These are phyloP conservation scores for Leistus spinibarbis DNA, from an alignment of 2,888 invertebrate genomes.

Conservation along the genomic window DNA sequence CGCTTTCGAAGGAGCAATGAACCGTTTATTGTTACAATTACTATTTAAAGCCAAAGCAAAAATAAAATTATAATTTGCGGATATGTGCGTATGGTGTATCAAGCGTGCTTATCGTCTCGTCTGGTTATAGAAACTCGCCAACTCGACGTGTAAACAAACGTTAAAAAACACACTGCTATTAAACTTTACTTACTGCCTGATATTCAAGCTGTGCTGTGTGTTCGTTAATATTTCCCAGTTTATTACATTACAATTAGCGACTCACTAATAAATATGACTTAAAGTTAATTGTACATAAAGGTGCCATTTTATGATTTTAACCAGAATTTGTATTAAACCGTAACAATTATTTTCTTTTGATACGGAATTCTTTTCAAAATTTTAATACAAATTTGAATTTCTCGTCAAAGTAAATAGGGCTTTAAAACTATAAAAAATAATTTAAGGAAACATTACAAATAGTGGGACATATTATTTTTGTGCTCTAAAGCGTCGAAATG, in stretches of 20 bases:
- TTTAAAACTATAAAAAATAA: no score
- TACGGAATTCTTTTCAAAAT: no score
- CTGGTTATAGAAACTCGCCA: background rate
- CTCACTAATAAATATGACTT: no score
- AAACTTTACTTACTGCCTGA: background rate
- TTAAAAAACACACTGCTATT: background rate
- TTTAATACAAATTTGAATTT: no score
- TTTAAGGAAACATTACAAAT: no score
- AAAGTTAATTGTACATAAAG: background rate
- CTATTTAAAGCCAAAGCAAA: slow-evolving; percentile 32
- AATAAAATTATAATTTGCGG: slow-evolving; percentile 25
- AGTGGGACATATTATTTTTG: no score
- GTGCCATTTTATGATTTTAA: no score
- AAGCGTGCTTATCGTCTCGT: background rate
- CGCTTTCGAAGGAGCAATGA: slow-evolving; percentile 20
- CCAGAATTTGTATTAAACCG: no score
- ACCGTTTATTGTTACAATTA: slow-evolving; percentile 37
- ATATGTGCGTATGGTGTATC: slow-evolving; percentile 12
- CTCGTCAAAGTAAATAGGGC: no score
- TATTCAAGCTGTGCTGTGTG: background rate
- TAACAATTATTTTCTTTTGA: no score
- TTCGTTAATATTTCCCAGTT: background rate
- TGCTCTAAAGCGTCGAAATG: no score
- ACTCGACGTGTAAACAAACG: background rate
- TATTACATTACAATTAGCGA: background rate